These are phyloP conservation scores for Montipora efflorescens DNA, from an alignment of 64 coral and sea anemone genomes.

Conservation along the genomic window DNA sequence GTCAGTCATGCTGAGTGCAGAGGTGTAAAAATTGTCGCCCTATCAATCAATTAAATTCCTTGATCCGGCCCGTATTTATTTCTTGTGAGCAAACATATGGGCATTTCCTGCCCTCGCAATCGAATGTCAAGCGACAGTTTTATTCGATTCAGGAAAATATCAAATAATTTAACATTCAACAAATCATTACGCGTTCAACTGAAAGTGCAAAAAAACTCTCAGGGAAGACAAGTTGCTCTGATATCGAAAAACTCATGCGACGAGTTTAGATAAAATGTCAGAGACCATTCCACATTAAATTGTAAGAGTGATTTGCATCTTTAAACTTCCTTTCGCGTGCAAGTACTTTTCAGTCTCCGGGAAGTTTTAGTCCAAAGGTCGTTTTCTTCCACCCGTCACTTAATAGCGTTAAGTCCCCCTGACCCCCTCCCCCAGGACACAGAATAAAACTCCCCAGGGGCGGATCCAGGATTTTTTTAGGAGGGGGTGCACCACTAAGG, in stretches of 20 bases:
- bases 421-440: neutral
- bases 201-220: neutral
- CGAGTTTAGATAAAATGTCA: neutral
- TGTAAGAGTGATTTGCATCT: neutral
- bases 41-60: neutral
- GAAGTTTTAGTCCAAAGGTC: neutral
- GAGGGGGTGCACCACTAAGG: no score
- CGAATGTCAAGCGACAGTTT: neutral
- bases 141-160: neutral
- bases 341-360: neutral
- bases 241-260: neutral
- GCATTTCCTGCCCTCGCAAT: neutral
- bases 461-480: no score
- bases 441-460: no score
- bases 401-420: neutral
- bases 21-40: neutral
- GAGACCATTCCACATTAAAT: neutral
- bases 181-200: neutral
- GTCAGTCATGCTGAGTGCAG: neutral
- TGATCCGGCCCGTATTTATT: neutral
- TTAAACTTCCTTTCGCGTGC: neutral
- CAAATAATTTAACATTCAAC: neutral
- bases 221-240: neutral
- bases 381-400: neutral
- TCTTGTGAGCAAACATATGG: neutral